Evolutionary conservation across 2,113 vertebrate genomes (phyloP).

Genomic region (Gymnorhina tibicen): DNA sequence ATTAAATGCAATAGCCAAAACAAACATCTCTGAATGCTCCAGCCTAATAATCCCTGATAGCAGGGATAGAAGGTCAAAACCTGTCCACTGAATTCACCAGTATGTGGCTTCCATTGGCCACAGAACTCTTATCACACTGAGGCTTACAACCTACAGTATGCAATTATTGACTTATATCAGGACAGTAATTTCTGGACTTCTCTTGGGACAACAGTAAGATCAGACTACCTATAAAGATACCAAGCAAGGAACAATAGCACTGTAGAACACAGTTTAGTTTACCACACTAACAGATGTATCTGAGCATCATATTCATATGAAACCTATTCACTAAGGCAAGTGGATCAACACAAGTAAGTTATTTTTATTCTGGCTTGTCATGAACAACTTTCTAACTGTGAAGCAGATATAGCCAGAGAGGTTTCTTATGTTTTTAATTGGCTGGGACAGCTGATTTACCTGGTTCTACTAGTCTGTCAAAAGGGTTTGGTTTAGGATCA

Average conservation of each 20-base stretch:
- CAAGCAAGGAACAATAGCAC: background rate
- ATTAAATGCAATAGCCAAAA: background rate
- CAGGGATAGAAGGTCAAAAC: background rate
- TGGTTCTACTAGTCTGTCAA: background rate
- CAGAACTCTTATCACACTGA: background rate
- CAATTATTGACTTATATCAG: background rate
- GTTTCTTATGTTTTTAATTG: background rate
- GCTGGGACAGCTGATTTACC: background rate
- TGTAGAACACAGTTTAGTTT: background rate
- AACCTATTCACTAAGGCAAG: background rate
- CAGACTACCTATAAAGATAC: background rate
- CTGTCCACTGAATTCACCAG: accelerated
- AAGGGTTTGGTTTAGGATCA: background rate
- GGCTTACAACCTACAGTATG: background rate
- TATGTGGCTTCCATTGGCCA: background rate
- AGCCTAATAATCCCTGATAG: background rate
- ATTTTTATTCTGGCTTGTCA: background rate
- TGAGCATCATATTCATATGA: background rate
- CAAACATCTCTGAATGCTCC: background rate
- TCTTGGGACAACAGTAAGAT: background rate
- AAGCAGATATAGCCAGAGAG: background rate
- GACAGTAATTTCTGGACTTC: background rate
- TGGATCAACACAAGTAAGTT: background rate
- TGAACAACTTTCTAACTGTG: background rate
- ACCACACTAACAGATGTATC: background rate